Percentiles rank a stretch among this genome's conserved stretches.
phyloP scores from a whole-genome alignment of 2,888 invertebrate species.

The Tillus elongatus region DNA sequence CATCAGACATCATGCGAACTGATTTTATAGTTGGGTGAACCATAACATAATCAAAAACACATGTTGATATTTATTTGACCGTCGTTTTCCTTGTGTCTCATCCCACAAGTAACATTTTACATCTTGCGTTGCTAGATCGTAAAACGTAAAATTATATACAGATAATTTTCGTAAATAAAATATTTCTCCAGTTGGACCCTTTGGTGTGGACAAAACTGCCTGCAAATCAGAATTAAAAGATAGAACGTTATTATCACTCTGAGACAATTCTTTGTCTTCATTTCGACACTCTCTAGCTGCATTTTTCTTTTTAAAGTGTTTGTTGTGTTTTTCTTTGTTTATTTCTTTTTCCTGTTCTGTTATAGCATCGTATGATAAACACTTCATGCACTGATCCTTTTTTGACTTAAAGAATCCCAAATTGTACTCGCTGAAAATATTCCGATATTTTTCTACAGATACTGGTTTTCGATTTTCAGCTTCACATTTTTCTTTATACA shows the following conservation, averaged over 20 bases:
- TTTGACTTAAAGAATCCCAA: constrained; percentile 7
- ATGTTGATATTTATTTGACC: constrained; percentile 28
- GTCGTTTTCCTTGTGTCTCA: constrained; percentile 29
- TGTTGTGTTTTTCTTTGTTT: constrained; percentile 14
- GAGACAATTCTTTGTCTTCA: constrained; percentile 24
- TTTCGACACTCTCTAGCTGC: constrained; percentile 21
- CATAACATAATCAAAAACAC: constrained; percentile 21
- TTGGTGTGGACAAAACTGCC: constrained; percentile 26
- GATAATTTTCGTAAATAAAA: constrained; percentile 29
- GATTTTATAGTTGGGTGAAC: constrained; percentile 14
- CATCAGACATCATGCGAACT: constrained; percentile 20
- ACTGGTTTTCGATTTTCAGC: not conserved
- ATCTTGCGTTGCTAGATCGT: constrained; percentile 29
- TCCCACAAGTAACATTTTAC: constrained; percentile 28
- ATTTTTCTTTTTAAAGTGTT: constrained; percentile 22
- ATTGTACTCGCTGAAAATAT: constrained; percentile 2
- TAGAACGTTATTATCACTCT: constrained; percentile 20
- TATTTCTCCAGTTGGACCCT: constrained; percentile 25
- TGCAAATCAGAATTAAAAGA: constrained; percentile 29
- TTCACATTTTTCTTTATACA: constrained; percentile 4
- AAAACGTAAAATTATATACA: constrained; percentile 30
- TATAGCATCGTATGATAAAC: constrained; percentile 17
- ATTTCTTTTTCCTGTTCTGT: constrained; percentile 17
- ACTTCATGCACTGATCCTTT: constrained; percentile 27
- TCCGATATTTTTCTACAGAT: constrained; percentile 6